Conservation (phyloP, 2,888 invertebrate species). For the Antitype chi region DNA sequence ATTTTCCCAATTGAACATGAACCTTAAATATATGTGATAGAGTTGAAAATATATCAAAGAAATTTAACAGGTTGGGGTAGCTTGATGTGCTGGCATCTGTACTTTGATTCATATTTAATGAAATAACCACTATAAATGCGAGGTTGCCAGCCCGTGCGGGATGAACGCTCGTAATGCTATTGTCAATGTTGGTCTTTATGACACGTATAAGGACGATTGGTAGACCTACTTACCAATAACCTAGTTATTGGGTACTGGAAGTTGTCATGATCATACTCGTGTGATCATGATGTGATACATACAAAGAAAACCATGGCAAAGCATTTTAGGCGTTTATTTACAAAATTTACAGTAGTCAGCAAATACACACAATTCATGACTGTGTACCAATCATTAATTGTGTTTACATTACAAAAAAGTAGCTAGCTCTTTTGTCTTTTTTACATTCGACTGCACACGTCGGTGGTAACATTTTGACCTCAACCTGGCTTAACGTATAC, state of each 20-base stretch:
- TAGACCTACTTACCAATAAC: too few species aligned
- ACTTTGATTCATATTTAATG: too few species aligned
- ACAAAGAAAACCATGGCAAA: conserved; percentile 5
- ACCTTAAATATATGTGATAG: too few species aligned
- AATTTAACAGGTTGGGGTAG: too few species aligned
- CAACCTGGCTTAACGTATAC: background rate
- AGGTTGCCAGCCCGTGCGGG: too few species aligned
- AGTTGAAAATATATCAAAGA: too few species aligned
- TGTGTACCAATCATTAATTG: too few species aligned
- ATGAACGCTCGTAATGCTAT: too few species aligned
- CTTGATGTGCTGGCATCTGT: too few species aligned
- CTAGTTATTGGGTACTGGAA: background rate
- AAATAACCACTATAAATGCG: background rate
- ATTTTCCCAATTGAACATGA: too few species aligned
- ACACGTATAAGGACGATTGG: background rate
- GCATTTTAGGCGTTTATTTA: conserved; percentile 4
- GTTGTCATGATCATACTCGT: background rate
- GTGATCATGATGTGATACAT: too few species aligned
- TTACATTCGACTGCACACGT: background rate
- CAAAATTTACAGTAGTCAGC: background rate
- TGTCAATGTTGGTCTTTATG: background rate
- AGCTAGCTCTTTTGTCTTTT: background rate
- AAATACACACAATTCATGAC: background rate
- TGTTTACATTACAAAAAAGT: background rate
- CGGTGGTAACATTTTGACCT: background rate